Conservation (phyloP, 2,888 invertebrate species). For the Drosophila mayaguana region DNA sequence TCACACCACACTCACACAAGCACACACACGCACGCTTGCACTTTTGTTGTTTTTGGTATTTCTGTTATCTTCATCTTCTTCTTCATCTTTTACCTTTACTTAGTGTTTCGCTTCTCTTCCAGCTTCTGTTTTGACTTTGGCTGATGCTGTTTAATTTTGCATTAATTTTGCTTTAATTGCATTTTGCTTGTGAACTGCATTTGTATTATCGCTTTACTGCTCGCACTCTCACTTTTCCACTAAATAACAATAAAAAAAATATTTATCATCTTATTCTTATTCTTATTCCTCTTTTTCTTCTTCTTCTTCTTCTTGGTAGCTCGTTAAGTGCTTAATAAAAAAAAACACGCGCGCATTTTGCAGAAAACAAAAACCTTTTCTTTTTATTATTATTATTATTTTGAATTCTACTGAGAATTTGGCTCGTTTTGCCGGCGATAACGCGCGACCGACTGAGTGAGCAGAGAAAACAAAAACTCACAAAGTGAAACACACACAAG, state of each 20-base stretch:
- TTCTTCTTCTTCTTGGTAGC: not conserved
- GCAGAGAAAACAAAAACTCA: not conserved
- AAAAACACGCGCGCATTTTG: conserved; percentile 56
- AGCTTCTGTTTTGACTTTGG: conserved; percentile 53
- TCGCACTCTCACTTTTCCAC: conserved; percentile 55
- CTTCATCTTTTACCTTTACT: conserved; percentile 51
- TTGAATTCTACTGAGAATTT: not conserved
- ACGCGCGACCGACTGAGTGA: conserved; percentile 1
- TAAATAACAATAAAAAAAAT: conserved; percentile 46
- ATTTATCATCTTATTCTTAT: conserved; percentile 13
- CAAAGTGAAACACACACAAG: conserved; percentile 23
- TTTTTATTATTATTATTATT: not conserved
- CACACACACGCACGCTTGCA: conserved; percentile 34
- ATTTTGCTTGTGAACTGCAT: conserved; percentile 19
- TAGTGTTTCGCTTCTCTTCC: conserved; percentile 27
- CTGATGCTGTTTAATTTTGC: conserved; percentile 21
- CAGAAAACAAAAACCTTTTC: conserved; percentile 19
- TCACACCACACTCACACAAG: conserved; percentile 33
- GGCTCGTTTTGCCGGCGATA: conserved; percentile 39
- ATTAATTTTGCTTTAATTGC: conserved; percentile 21
- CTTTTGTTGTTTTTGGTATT: conserved; percentile 36
- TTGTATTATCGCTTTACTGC: conserved; percentile 24
- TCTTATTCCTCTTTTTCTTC: not conserved
- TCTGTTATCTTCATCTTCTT: conserved; percentile 30
- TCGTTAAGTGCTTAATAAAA: not conserved